Evolutionary conservation across 2,113 vertebrate species (phyloP), one percentile per base, ranked within the genome.

Genomic region (Phrynosoma platyrhinos): DNA sequence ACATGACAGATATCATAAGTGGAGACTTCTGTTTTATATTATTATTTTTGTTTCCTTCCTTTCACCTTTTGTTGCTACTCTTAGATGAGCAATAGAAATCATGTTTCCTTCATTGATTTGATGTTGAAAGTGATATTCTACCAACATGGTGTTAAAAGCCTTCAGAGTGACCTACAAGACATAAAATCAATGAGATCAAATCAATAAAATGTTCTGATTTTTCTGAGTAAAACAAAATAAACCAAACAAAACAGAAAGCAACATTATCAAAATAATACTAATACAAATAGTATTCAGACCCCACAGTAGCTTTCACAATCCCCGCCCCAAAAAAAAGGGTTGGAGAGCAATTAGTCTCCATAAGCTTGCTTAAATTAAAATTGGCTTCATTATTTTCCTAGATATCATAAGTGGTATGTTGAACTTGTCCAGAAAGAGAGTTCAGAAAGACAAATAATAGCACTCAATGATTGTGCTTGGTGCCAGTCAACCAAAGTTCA

Each of bases 101-200:
- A 12, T 79, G 66, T 36, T 71, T 10, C 25, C 42, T 36, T 58
- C n/a, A 40, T 23, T 36, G 25, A 52, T 21, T 77, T 42, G 36
- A 71, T 71, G 55, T 53, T 79, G 62, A 79, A 71, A 86, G 62
- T 23, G 66, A 53, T 36, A 79, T 27, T 9, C 66, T 27, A 21
- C 55, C 8, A 42, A 64, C 75, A 77, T 77, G 58, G 58, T 8
- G 27, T 83, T 68, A 52, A 71, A 83, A 21, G 42, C 62, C n/a
- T 86, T 53, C 42, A 69, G 66, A n/a, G 36, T 47, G 40, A 40
- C 68, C n/a, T 53, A 36, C 8, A 69, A 68, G 30, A 25, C 58
- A 86, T n/a, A 53, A 83, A 71, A 83, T 74, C 71, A 84, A 58
- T 84, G 53, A 86, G 47, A 79, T 25, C 20, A 36, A 42, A 40